Evolutionary conservation across 2,888 invertebrate species (phyloP), one percentile per base, ranked within the genome.

Genomic region (Thumatha senex): DNA sequence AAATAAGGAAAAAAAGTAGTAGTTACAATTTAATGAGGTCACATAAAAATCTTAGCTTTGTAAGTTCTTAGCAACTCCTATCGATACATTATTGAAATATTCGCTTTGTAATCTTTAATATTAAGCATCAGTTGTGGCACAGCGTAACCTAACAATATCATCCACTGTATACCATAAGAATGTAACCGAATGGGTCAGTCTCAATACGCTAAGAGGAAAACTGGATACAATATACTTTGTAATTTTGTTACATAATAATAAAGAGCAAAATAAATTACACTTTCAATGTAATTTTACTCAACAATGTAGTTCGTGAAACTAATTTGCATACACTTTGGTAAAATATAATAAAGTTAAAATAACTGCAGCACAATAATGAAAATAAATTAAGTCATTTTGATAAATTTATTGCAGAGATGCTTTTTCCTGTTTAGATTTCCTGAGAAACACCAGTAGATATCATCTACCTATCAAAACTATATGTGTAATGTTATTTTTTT

Each of bases 161-260:
- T 31, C 4, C 9, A 15, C 34, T 33, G 38, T 45, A 18, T 14
- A 15, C 18, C 51, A 40, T 31, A 52, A 52, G 40, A 48, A 36
- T 45, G 45, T 48, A 47, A 50, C 44, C 50, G 43, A 44, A 40
- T 40, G 50, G 30, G 41, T 50, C 38, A 41, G 4, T 3, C 11
- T 7, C 36, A 40, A 35, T 13, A 18, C n/a, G 34, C 29, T 30
- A 46, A 36, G 18, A 50, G 39, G 45, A 41, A 45, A 52, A 48
- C 30, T 13, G 13, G 13, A 30, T 9, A 15, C 40, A 40, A 34
- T n/a, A 7, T 40, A 29, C 39, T 10, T 43, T 46, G 46, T 46
- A 33, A 46, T 8, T 15, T 40, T 14, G 39, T 3, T 12, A 18
- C 14, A 30, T 29, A 44, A 40, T 41, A 35, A 15, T 49, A 40